These are phyloP conservation scores for Hippocampus kuda DNA, from an alignment of 2,797 vertebrate species.

Conservation along the genomic window DNA sequence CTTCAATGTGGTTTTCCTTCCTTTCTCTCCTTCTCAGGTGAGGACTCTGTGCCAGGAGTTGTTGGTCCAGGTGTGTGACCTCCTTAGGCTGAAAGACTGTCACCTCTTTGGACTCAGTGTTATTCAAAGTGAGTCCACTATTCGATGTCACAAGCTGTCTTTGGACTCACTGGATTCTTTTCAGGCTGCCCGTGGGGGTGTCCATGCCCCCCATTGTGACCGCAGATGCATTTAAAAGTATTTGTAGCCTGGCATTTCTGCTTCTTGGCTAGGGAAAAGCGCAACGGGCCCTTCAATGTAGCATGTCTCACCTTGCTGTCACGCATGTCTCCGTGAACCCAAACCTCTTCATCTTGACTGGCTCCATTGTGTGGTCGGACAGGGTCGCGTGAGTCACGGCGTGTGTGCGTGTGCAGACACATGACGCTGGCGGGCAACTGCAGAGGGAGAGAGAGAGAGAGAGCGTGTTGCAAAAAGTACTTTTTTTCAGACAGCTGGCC, in stretches of 20 bases:
- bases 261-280: slow-evolving; percentile 4
- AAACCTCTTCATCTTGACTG: slow-evolving; percentile 23
- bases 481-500: slow-evolving; percentile 50
- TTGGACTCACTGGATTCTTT: neutral
- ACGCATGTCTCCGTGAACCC: slow-evolving; percentile 18
- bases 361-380: slow-evolving; percentile 30
- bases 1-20: neutral
- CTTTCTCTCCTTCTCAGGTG: slow-evolving; percentile 65
- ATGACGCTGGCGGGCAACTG: slow-evolving; percentile 43
- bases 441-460: slow-evolving; percentile 9
- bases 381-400: slow-evolving; percentile 34
- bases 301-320: slow-evolving; percentile 43
- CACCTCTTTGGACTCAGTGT: slow-evolving; percentile 97
- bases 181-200: neutral
- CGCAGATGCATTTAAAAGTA: slow-evolving; percentile 1
- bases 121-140: slow-evolving; percentile 81
- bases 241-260: neutral
- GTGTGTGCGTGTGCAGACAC: slow-evolving; percentile 23
- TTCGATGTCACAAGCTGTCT: neutral
- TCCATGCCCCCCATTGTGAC: neutral
- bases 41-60: slow-evolving; percentile 92
- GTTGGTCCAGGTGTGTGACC: slow-evolving; percentile 92
- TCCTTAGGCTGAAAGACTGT: slow-evolving; percentile 90
- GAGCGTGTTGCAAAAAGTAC: slow-evolving; percentile 26
- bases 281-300: slow-evolving; percentile 15